Conservation (phyloP, 2,888 invertebrate species). For the Noctua pronuba region DNA sequence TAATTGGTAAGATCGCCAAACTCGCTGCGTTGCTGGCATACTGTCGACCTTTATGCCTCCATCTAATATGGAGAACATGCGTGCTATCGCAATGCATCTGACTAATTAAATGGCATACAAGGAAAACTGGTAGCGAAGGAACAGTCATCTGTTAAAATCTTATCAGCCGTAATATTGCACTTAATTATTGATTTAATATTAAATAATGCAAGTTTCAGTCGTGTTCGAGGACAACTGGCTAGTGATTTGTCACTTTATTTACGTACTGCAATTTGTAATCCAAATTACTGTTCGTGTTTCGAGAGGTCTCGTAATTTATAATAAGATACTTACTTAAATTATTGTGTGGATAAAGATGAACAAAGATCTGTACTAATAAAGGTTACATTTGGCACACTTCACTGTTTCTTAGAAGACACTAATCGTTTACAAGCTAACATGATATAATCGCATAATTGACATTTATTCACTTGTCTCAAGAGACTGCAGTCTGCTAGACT, state of each 20-base stretch:
- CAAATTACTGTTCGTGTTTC: constrained; percentile 21
- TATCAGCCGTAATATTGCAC: background rate
- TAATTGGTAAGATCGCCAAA: constrained; percentile 28
- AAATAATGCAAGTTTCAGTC: constrained; percentile 17
- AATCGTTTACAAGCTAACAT: background rate
- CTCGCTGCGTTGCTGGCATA: constrained; percentile 19
- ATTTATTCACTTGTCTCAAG: constrained; percentile 18
- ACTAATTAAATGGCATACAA: constrained; percentile 52
- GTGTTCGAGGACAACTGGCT: constrained; percentile 15
- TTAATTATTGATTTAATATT: constrained; percentile 36
- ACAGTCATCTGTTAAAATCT: constrained; percentile 38
- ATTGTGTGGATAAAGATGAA: constrained; percentile 5
- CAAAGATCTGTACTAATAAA: background rate
- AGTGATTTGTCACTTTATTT: constrained; percentile 32
- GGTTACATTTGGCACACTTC: background rate
- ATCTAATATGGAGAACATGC: constrained; percentile 34
- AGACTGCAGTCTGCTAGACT: constrained; percentile 2
- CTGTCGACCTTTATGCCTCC: constrained; percentile 34
- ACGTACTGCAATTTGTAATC: constrained; percentile 11
- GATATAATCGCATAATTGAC: constrained; percentile 29
- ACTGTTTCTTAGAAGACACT: constrained; percentile 14
- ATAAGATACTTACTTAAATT: constrained; percentile 5
- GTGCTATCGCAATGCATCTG: constrained; percentile 40
- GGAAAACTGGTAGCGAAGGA: constrained; percentile 46
- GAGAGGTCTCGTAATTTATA: background rate